A percentile compares a stretch with the other conserved stretches of the same genome.
Conservation (phyloP, 2,113 vertebrate species). For the Apteryx mantelli region DNA sequence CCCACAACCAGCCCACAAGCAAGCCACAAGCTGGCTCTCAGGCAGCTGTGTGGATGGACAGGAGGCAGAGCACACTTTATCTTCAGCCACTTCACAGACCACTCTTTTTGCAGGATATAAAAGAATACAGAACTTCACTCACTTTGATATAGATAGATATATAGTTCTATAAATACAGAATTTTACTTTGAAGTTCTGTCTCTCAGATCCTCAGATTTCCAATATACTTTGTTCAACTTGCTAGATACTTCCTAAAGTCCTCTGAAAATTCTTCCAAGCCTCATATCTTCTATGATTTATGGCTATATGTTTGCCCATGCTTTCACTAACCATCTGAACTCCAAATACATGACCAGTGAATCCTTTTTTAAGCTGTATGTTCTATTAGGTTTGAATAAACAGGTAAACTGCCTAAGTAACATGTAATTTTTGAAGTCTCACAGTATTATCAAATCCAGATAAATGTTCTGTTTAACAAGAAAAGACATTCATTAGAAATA, state of each 20-base stretch:
- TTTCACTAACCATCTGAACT: neutral
- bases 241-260: neutral
- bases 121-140: neutral
- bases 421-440: neutral
- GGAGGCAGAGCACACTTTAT: neutral
- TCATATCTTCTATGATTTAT: neutral
- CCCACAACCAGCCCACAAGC: neutral
- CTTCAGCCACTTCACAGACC: neutral
- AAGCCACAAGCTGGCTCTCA: neutral
- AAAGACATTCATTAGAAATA: neutral
- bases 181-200: neutral
- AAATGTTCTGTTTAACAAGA: neutral
- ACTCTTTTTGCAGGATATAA: neutral
- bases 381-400: neutral
- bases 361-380: neutral
- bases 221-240: neutral
- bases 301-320: neutral
- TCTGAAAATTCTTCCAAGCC: neutral
- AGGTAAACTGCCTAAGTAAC: neutral
- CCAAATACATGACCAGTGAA: neutral
- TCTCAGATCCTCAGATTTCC: neutral
- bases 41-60: neutral
- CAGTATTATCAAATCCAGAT: neutral
- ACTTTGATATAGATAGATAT: accelerated
- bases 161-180: neutral